Evolutionary conservation across 1,140 invertebrate species (phyloP).

Genomic region (Phocides pigmalion): DNA sequence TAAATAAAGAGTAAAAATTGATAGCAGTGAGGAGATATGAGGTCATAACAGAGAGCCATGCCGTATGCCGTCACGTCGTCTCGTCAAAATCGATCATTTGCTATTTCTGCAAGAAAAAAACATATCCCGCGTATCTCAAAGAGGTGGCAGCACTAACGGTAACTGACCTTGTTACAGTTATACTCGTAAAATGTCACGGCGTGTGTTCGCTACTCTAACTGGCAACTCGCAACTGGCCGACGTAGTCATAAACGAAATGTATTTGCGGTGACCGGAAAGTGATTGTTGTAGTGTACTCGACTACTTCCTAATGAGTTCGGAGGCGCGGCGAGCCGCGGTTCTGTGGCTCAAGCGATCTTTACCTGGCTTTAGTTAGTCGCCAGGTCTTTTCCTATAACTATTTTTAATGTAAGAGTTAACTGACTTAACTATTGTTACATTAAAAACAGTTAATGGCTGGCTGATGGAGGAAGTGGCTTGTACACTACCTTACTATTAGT

Average conservation of each 20-base stretch:
- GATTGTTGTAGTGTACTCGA: conserved; percentile 28
- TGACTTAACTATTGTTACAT: too few relatives aligned
- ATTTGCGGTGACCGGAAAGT: conserved; percentile 47
- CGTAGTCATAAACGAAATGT: conserved; percentile 46
- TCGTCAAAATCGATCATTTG: too few relatives aligned
- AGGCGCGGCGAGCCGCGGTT: not conserved
- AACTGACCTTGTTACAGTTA: conserved; percentile 55
- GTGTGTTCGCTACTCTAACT: conserved; percentile 43
- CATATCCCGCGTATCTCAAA: conserved; percentile 2
- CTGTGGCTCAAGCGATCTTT: not conserved
- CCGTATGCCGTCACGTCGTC: too few relatives aligned
- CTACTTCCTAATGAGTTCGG: conserved; percentile 27
- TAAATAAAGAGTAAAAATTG: too few relatives aligned
- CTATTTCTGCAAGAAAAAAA: not conserved
- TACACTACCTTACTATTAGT: too few relatives aligned
- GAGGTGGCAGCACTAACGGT: conserved; percentile 33
- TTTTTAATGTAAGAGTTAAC: too few relatives aligned
- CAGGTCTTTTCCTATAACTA: too few relatives aligned
- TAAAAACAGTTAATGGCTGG: too few relatives aligned
- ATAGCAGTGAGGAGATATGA: too few relatives aligned
- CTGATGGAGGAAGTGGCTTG: too few relatives aligned
- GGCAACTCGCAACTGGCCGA: conserved; percentile 29
- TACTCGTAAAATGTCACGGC: conserved; percentile 52
- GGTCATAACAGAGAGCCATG: too few relatives aligned
- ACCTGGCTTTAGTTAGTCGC: too few relatives aligned